Conservation (phyloP, 2,888 invertebrate genomes). For the Sinohyriopsis cumingii region DNA sequence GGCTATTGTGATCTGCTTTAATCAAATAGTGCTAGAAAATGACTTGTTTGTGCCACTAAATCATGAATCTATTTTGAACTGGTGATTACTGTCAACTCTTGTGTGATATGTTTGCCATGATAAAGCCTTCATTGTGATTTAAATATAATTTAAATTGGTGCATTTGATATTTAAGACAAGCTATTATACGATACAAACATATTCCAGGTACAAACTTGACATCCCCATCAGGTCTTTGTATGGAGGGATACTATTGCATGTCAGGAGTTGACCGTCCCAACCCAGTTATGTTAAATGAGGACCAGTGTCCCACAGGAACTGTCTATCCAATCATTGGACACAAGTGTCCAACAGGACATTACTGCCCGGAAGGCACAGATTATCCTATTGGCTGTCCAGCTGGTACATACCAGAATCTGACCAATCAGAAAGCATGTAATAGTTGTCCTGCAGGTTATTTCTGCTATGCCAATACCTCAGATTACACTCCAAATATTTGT, state of each 20-base stretch:
- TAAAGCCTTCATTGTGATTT: too few relatives aligned
- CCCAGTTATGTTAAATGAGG: slow-evolving; percentile 62
- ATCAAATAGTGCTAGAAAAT: too few relatives aligned
- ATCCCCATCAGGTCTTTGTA: slow-evolving; percentile 57
- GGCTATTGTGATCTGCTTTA: too few relatives aligned
- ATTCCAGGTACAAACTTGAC: slow-evolving; percentile 56
- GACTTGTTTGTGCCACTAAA: too few relatives aligned
- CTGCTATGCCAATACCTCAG: slow-evolving; percentile 64
- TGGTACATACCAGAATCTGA: slow-evolving; percentile 65
- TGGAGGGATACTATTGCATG: slow-evolving; percentile 59
- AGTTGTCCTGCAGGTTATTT: slow-evolving; percentile 65
- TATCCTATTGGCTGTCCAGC: slow-evolving; percentile 65
- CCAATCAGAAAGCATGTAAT: slow-evolving; percentile 61
- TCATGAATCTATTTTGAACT: too few relatives aligned
- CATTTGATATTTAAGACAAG: too few relatives aligned
- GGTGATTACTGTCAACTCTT: too few relatives aligned
- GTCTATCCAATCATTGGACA: slow-evolving; percentile 67
- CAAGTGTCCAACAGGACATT: slow-evolving; percentile 62
- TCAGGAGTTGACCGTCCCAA: slow-evolving; percentile 60
- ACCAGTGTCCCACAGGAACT: slow-evolving; percentile 63
- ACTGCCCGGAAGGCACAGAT: slow-evolving; percentile 60
- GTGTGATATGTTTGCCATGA: too few relatives aligned
- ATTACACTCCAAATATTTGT: slow-evolving; percentile 58
- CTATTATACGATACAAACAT: neutral
- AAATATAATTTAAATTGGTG: too few relatives aligned